Percentiles rank a stretch among this genome's conserved stretches.
Evolutionary conservation across 2,797 vertebrate genomes (phyloP).

Genomic region (Amniataba percoides): DNA sequence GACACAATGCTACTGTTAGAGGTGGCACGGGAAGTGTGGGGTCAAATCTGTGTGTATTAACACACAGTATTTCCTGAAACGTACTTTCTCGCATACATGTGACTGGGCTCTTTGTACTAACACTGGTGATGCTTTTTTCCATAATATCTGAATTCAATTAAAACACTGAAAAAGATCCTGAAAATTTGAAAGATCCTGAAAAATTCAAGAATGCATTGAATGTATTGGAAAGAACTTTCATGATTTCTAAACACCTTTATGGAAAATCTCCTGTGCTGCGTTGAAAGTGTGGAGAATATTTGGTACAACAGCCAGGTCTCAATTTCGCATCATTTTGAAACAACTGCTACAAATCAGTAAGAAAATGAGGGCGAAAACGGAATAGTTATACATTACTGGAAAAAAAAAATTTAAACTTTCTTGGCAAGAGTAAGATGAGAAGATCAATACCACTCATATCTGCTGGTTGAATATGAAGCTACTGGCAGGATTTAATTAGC

Average conservation of each 20-base stretch:
- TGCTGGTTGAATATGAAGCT: not conserved
- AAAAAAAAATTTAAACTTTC: too few species aligned
- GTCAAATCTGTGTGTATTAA: not conserved
- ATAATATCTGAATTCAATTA: not conserved
- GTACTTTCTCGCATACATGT: not conserved
- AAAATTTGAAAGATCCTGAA: too few species aligned
- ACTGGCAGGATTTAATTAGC: not conserved
- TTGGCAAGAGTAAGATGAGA: not conserved
- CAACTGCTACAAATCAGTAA: conserved; percentile 23
- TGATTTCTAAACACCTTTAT: conserved; percentile 8
- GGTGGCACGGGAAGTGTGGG: not conserved
- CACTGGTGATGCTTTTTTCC: conserved; percentile 15
- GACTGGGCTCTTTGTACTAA: conserved; percentile 12
- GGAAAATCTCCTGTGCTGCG: not conserved
- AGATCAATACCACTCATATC: not conserved
- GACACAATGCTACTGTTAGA: conserved; percentile 52
- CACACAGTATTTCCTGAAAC: conserved; percentile 13
- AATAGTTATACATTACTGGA: not conserved
- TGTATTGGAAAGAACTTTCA: not conserved
- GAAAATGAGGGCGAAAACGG: not conserved
- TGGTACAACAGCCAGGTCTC: conserved; percentile 1
- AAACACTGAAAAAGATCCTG: conserved; percentile 3
- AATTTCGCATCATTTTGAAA: not conserved
- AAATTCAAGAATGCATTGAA: conserved; percentile 25
- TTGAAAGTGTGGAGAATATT: not conserved